A percentile compares a stretch with the other conserved stretches of the same genome.
Conservation (phyloP, 2,888 invertebrate genomes). For the Drosophila limbata region DNA sequence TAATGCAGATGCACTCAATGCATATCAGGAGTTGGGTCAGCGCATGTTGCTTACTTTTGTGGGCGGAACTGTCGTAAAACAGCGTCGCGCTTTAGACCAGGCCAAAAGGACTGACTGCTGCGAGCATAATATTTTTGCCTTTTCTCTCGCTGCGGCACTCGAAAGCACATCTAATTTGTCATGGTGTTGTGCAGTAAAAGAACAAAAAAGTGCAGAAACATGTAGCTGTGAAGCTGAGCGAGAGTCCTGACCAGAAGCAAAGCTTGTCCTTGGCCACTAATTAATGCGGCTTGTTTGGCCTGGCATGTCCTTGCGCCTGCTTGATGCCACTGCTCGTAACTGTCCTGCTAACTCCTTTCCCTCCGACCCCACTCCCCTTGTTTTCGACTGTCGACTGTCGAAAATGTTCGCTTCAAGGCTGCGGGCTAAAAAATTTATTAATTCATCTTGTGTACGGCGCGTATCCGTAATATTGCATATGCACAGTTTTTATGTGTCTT, state of each 20-base stretch:
- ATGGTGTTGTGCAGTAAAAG: conserved; percentile 58
- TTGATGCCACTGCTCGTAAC: conserved; percentile 40
- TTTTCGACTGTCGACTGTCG: conserved; percentile 31
- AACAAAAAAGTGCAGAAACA: conserved; percentile 42
- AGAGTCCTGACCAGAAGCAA: conserved; percentile 12
- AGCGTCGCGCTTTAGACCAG: conserved; percentile 34
- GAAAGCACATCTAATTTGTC: conserved; percentile 76
- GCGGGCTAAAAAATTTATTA: conserved; percentile 62
- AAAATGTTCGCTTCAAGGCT: conserved; percentile 42
- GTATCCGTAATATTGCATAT: conserved; percentile 45
- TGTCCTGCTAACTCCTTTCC: conserved; percentile 19
- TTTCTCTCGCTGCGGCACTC: conserved; percentile 61
- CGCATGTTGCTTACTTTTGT: conserved; percentile 57
- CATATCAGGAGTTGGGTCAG: conserved; percentile 64
- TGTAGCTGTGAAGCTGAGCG: neutral
- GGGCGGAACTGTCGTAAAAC: conserved; percentile 69
- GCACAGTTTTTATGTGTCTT: neutral
- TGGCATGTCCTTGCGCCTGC: conserved; percentile 38
- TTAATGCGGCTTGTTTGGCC: conserved; percentile 76
- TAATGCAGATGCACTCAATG: conserved; percentile 74
- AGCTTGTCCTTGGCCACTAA: conserved; percentile 75
- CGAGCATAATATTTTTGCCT: conserved; percentile 63
- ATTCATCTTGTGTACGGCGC: conserved; percentile 31
- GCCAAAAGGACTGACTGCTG: conserved; percentile 18
- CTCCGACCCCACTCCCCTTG: neutral